These are phyloP conservation scores for Lasius fuliginosus DNA, from an alignment of 2,888 invertebrate genomes.

Conservation along the genomic window DNA sequence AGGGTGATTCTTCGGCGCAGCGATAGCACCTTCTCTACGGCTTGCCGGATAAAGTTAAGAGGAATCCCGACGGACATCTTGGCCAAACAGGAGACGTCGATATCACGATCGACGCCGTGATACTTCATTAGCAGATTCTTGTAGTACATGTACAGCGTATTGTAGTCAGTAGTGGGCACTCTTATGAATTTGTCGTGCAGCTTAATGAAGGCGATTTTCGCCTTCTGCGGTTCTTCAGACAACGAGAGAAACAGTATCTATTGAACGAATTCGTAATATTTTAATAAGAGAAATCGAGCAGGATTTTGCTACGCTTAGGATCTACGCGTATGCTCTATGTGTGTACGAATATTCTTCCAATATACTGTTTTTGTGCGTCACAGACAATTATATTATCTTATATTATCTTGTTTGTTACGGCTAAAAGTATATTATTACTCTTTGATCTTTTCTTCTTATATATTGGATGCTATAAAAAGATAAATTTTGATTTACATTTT, in stretches of 20 bases:
- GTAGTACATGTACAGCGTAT: constrained; percentile 88
- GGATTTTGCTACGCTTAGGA: neutral
- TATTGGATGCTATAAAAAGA: neutral
- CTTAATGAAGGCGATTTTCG: constrained; percentile 86
- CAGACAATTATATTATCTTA: neutral
- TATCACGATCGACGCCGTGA: constrained; percentile 88
- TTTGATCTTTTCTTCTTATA: neutral
- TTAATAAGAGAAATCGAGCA: neutral
- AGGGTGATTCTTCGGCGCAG: constrained; percentile 87
- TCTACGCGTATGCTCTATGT: neutral
- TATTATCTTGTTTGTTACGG: neutral
- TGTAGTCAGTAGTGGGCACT: constrained; percentile 88
- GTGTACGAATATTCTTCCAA: neutral
- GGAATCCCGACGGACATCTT: constrained; percentile 88
- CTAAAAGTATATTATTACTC: neutral
- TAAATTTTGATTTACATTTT: neutral
- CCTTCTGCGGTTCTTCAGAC: constrained; percentile 89
- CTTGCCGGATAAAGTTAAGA: constrained; percentile 86
- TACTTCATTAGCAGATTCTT: constrained; percentile 88
- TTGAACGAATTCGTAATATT: neutral
- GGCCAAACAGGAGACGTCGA: constrained; percentile 88
- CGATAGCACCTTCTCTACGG: constrained; percentile 86
- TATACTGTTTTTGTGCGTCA: neutral
- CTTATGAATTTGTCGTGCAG: constrained; percentile 88
- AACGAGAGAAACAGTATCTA: constrained; percentile 89